A percentile compares a stretch with the other conserved stretches of the same genome.
Evolutionary conservation across 1,140 invertebrate species (phyloP).

Genomic region (Oscheius sp.): DNA sequence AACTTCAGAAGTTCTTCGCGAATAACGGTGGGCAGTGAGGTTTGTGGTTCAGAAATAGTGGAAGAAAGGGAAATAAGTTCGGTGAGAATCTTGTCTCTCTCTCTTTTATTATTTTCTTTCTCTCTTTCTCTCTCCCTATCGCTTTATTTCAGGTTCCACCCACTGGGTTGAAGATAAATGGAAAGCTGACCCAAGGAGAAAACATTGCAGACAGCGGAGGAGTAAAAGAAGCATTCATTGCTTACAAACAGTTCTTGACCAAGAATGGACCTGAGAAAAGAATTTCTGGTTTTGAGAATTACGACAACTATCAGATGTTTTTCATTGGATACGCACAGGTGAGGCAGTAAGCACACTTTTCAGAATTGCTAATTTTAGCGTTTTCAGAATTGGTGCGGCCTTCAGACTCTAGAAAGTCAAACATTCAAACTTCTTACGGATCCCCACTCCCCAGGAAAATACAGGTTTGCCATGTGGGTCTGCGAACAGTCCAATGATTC

Average conservation of each 20-base stretch:
- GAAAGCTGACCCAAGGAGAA: slow-evolving; percentile 65
- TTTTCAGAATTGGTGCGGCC: not conserved
- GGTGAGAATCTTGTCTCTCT: not conserved
- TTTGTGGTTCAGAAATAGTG: too few species aligned
- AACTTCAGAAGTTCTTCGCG: too few species aligned
- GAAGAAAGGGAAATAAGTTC: too few species aligned
- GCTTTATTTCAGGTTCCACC: too few species aligned
- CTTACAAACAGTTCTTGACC: slow-evolving; percentile 52
- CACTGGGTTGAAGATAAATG: slow-evolving; percentile 61
- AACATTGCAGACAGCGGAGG: slow-evolving; percentile 67
- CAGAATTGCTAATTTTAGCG: slow-evolving; percentile 22
- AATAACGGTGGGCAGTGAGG: too few species aligned
- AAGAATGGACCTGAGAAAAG: slow-evolving; percentile 45
- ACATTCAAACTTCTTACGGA: not conserved
- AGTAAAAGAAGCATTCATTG: slow-evolving; percentile 62
- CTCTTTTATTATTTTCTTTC: not conserved
- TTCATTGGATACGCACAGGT: slow-evolving; percentile 61
- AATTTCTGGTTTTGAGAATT: slow-evolving; percentile 30
- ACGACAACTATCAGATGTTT: slow-evolving; percentile 61
- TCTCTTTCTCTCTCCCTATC: not conserved
- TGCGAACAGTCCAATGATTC: not conserved
- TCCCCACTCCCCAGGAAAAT: not conserved
- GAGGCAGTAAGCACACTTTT: not conserved
- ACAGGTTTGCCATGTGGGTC: not conserved
- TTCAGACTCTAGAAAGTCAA: too few species aligned